Evolutionary conservation across 2,888 invertebrate species (phyloP), one percentile per base, ranked within the genome.

Genomic region (Eilema caniola): DNA sequence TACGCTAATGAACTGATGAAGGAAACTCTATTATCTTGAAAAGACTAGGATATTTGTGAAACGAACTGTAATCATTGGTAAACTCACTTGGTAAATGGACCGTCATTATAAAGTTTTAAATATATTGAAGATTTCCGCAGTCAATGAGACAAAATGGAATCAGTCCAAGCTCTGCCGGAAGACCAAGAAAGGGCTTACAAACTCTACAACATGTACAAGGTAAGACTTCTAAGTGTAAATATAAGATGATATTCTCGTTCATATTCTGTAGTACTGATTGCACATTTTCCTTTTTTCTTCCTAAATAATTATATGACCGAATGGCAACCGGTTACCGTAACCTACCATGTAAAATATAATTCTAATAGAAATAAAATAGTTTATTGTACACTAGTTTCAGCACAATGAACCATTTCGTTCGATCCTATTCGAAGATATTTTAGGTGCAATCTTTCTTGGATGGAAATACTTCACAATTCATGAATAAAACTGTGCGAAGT

Each of bases 121-220:
- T 79, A 80, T 79, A 83, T 83, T 86, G 85, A 71, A 72, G 66
- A 73, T 87, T 83, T 79, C 79, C 73, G 79, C 83, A 83, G 78
- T 83, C 84, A 78, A 88, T 87, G 85, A 84, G 83, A 84, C 86
- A 88, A 86, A 84, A 95, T 94, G 94, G 93, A 93, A 85, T 88
- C 91, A 68, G 82, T 90, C 73, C 93, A 90, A 81, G 85, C 89
- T 75, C 79, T 88, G 74, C 82, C 90, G 80, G 92, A 90, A 73
- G 91, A 91, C 75, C 93, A 92, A 78, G 93, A 92, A 75, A 90
- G 92, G 85, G 87, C 89, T 69, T 95, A 94, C 86, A 95, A 94
- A 86, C 86, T 92, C 78, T 95, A 93, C 83, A 90, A 86, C 76
- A 91, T 94, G 92, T 94, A 95, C 81, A 94, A 94, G 94, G 95